These are phyloP conservation scores for Trachelus troglodyta DNA, from an alignment of 2,888 invertebrate genomes.

Conservation along the genomic window DNA sequence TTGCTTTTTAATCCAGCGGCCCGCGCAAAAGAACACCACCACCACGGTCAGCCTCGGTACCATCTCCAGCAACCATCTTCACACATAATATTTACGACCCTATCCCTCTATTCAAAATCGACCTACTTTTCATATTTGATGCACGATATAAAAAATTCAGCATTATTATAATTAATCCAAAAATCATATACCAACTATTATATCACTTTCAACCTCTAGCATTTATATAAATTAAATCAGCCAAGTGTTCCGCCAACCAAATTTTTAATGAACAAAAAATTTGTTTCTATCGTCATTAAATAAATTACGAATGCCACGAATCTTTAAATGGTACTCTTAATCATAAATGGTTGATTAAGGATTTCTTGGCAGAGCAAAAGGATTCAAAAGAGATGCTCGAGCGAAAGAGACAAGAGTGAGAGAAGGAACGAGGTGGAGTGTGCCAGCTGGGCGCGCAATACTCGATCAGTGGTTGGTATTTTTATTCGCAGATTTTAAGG, in stretches of 20 bases:
- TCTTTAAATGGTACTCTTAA: not conserved
- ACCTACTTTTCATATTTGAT: not conserved
- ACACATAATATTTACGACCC: not conserved
- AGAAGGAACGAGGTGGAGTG: not conserved
- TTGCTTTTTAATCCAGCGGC: constrained; percentile 62
- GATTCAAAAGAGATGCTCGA: not conserved
- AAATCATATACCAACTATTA: not conserved
- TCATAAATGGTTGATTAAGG: not conserved
- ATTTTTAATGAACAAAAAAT: not conserved
- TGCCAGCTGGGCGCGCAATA: constrained; percentile 46
- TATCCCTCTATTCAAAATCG: not conserved
- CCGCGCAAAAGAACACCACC: not conserved
- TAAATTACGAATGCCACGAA: not conserved
- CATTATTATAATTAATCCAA: not conserved
- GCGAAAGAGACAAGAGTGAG: not conserved
- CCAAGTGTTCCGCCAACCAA: not conserved
- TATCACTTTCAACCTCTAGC: not conserved
- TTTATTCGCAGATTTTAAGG: constrained; percentile 64
- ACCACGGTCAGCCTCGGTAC: not conserved
- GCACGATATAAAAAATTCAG: not conserved
- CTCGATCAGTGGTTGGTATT: constrained; percentile 58
- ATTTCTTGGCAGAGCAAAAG: not conserved
- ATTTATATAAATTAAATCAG: not conserved
- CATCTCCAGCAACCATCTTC: not conserved
- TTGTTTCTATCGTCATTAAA: not conserved